Evolutionary conservation across 2,888 invertebrate genomes (phyloP), one percentile per base, ranked within the genome.

Genomic region (Caenorhabditis wallacei): DNA sequence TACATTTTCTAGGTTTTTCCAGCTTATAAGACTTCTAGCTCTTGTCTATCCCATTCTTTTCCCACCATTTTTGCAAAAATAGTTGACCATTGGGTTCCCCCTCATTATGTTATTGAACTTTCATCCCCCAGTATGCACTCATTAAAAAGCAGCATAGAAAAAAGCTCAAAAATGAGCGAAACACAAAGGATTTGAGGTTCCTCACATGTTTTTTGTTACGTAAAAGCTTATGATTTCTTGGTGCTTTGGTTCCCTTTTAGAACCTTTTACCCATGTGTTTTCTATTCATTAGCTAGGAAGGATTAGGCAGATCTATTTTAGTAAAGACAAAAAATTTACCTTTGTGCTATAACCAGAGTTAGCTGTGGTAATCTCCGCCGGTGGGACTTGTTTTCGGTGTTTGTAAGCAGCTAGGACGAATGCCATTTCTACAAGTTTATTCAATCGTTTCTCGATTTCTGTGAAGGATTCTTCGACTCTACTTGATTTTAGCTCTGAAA

Each of bases 321-420:
- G 40, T 20, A 30, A 24, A n/a, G n/a, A n/a, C n/a, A 16, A 53
- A 51, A 22, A 5, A 53, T 75, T 40, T 35, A 81, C 81, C 48
- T 71, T 75, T 35, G 75, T 75, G 40, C 37, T 63, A 64, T 81
- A 81, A 16, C 43, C 43, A 0, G 64, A 64, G 53, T 53, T 56
- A 16, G 26, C 13, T 0, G 51, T 26, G 2, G 22, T 20, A n/a
- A 81, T 43, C 37, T 76, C 75, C 1, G 57, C 37, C 7, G 82
- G 82, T n/a, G 78, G 78, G 1, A 35, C 26, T 56, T 82, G 78
- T 56, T 74, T 78, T 35, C 78, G 22, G 30, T 78, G 82, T 26
- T 82, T 82, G n/a, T 78, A 82, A 0, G 53, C 56, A 20, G 82
- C 78, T 22, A 78, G 30, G 7, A 63, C 37, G 22, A 78, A 72